A percentile compares a stretch with the other conserved stretches of the same genome.
Conservation (phyloP, 2,888 invertebrate genomes). For the Watsonalla cultraria region DNA sequence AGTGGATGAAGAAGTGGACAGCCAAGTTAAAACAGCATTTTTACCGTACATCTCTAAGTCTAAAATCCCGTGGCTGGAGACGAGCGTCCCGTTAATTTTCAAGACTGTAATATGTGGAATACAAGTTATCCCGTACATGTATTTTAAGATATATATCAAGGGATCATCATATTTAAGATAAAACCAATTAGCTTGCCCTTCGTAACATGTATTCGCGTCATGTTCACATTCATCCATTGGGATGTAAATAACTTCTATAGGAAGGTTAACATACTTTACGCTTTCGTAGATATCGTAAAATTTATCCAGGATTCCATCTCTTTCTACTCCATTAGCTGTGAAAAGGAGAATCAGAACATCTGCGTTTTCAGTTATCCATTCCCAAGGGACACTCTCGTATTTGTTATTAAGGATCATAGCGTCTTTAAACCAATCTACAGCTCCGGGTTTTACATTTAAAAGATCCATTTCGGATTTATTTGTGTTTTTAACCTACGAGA, state of each 20-base stretch:
- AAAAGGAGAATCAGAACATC: slow-evolving; percentile 54
- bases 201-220: slow-evolving; percentile 36
- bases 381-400: slow-evolving; percentile 25
- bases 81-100: slow-evolving; percentile 41
- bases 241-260: slow-evolving; percentile 61
- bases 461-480: neutral
- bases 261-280: slow-evolving; percentile 47
- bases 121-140: slow-evolving; percentile 48
- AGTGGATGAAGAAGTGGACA: slow-evolving; percentile 29
- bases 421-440: slow-evolving; percentile 41
- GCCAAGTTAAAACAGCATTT: slow-evolving; percentile 61
- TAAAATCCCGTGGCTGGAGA: slow-evolving; percentile 47
- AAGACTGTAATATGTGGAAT: slow-evolving; percentile 50
- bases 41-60: slow-evolving; percentile 58
- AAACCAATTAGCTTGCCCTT: slow-evolving; percentile 67
- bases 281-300: slow-evolving; percentile 61
- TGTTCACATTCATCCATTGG: slow-evolving; percentile 50
- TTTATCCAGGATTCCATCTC: slow-evolving; percentile 41
- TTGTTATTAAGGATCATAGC: slow-evolving; percentile 48
- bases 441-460: neutral
- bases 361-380: slow-evolving; percentile 49
- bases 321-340: slow-evolving; percentile 45
- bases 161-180: slow-evolving; percentile 48
- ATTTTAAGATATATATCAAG: slow-evolving; percentile 39
- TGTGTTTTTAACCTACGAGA: too few relatives aligned